These are phyloP conservation scores for Branchipolynoe longqiensis DNA, from an alignment of 2,888 invertebrate species.

Conservation along the genomic window DNA sequence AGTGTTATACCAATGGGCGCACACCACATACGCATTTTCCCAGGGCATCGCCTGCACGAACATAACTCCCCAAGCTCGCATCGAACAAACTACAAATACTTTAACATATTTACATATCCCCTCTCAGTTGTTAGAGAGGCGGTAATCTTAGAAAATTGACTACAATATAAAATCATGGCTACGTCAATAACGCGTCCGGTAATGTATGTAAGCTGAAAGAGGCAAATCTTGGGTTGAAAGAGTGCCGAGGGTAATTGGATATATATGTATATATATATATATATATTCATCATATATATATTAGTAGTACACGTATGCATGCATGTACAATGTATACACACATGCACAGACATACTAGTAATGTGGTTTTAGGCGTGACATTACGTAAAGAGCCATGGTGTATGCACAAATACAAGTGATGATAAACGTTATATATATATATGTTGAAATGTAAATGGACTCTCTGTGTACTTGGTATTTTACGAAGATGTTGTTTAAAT, in stretches of 20 bases:
- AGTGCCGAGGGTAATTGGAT: slow-evolving; percentile 57
- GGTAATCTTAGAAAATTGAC: slow-evolving; percentile 54
- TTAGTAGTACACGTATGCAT: slow-evolving; percentile 54
- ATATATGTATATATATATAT: slow-evolving; percentile 48
- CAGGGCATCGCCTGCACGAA: slow-evolving; percentile 43
- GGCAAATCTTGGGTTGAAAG: slow-evolving; percentile 56
- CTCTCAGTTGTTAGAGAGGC: slow-evolving; percentile 49
- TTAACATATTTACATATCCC: slow-evolving; percentile 56
- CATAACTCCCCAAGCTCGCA: slow-evolving; percentile 48
- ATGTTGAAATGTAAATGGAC: slow-evolving; percentile 57
- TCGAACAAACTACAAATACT: slow-evolving; percentile 53
- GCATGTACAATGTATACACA: slow-evolving; percentile 47
- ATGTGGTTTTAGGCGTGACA: slow-evolving; percentile 52
- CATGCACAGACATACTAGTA: slow-evolving; percentile 54
- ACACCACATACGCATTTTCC: slow-evolving; percentile 38
- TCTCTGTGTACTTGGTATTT: slow-evolving; percentile 50
- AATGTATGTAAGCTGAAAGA: slow-evolving; percentile 56
- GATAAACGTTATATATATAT: slow-evolving; percentile 57
- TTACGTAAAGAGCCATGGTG: slow-evolving; percentile 51
- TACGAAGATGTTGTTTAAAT: slow-evolving; percentile 52
- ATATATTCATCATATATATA: slow-evolving; percentile 48
- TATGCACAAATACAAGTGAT: slow-evolving; percentile 53
- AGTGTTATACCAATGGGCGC: slow-evolving; percentile 56
- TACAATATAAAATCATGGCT: slow-evolving; percentile 56
- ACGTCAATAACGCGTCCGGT: slow-evolving; percentile 54